Base-by-base conservation (phyloP, 2,888 invertebrate genomes). In the Cephus spinipes region DNA sequence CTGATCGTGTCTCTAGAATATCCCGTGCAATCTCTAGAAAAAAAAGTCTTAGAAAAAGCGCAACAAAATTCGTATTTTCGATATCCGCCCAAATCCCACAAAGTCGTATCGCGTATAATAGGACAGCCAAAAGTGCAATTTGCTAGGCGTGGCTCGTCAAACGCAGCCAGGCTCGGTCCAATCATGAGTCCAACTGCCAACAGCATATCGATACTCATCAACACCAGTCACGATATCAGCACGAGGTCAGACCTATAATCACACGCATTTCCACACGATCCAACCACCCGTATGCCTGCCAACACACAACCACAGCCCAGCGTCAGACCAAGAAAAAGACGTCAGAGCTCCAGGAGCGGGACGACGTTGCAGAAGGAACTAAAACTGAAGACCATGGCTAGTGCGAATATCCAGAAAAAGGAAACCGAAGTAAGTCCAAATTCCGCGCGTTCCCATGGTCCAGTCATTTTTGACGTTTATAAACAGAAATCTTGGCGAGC, bases 401-500 rank as follows among this genome's bases (percentile, higher is more conserved):
- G 55, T 23, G 55, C 55, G 23, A 23, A 55, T 55, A 23, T 55
- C 23, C 55, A 30, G 55, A 55, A 55, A 55, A 23, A 23, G 55
- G 23, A 55, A 23, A 23, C 6, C 55, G 23, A 55, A 55, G 55
- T 23, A 23, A 55, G 23, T 9, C 23, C 23, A 55, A 55, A 55
- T 23, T 55, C 23, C 23, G 55, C 15, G 23, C 55, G 9, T 23
- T 55, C 23, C 55, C 2, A 23, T 55, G 55, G 55, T 55, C 55
- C 55, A 55, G 55, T 55, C 55, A 85, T 87, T 86, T 86, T 85
- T 85, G 84, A 83, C 87, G 82, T 87, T 87, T 86, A 88, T 87
- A 87, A 88, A 88, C 86, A 85, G 84, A 87, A 86, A 85, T 86
- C 81, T 85, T 89, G 88, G 89, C 88, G 85, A 80, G 69, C 77